Conservation (phyloP, 1,140 invertebrate species). For the Drosophila oshimai region DNA sequence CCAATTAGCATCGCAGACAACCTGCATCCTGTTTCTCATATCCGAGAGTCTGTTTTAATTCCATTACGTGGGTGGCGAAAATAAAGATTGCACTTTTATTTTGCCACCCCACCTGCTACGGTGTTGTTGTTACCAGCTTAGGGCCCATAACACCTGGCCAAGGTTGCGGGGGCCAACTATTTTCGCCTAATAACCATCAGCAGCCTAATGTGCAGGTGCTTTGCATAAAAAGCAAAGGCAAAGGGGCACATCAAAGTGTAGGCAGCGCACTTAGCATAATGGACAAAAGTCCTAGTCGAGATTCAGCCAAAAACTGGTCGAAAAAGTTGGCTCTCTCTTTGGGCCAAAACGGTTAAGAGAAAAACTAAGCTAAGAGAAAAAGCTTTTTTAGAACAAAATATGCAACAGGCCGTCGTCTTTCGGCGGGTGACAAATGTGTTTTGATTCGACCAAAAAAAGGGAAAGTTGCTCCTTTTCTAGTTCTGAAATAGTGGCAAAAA, state of each 20-base stretch:
- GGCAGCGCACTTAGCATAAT: slow-evolving; percentile 69
- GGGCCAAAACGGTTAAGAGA: background rate
- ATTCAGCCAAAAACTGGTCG: slow-evolving; percentile 53
- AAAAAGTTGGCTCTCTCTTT: slow-evolving; percentile 40
- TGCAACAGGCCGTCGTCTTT: slow-evolving; percentile 65
- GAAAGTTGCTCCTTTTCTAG: slow-evolving; percentile 27
- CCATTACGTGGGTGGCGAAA: slow-evolving; percentile 56
- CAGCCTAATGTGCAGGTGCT: slow-evolving; percentile 64
- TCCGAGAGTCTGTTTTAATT: slow-evolving; percentile 50
- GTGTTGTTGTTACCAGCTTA: background rate
- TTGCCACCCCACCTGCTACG: background rate
- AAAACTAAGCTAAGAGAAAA: slow-evolving; percentile 32
- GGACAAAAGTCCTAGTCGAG: slow-evolving; percentile 19
- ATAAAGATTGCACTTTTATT: slow-evolving; percentile 64
- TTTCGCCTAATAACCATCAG: slow-evolving; percentile 64
- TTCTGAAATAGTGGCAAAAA: slow-evolving; percentile 53
- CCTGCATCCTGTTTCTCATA: slow-evolving; percentile 25
- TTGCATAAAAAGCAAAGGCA: slow-evolving; percentile 46
- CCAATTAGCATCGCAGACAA: slow-evolving; percentile 60
- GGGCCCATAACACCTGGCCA: slow-evolving; percentile 22
- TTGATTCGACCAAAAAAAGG: slow-evolving; percentile 42
- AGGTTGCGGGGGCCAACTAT: slow-evolving; percentile 40
- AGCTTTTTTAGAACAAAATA: slow-evolving; percentile 30
- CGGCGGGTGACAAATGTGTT: slow-evolving; percentile 58
- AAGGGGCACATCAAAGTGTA: slow-evolving; percentile 47